Conservation (phyloP, 37 sponge, comb jelly and placozoan species). For the Oopsacas minuta region DNA sequence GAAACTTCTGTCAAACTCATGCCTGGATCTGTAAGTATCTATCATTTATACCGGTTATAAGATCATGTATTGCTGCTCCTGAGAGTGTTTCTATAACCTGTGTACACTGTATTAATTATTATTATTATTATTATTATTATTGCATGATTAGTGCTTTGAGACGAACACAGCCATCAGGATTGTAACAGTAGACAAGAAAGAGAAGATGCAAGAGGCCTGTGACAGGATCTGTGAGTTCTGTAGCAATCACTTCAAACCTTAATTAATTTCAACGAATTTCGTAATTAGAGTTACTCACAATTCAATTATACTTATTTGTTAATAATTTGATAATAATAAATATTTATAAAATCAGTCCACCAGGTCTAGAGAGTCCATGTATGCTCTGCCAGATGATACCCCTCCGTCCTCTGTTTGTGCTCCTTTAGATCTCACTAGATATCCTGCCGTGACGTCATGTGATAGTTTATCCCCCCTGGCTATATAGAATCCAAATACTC, state of each 20-base stretch:
- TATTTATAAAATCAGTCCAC: background rate
- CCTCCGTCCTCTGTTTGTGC: background rate
- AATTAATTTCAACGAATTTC: background rate
- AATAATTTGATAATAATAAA: background rate
- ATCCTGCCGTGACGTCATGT: conserved; percentile 2
- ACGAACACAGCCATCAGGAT: background rate
- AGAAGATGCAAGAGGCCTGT: conserved; percentile 14
- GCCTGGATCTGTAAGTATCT: background rate
- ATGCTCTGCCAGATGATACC: background rate
- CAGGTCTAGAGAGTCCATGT: background rate
- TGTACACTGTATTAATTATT: background rate
- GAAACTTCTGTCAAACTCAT: background rate
- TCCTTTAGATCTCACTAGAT: background rate
- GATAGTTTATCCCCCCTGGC: background rate
- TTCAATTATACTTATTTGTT: background rate
- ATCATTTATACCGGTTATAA: too few relatives aligned
- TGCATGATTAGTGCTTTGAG: background rate
- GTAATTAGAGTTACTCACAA: background rate
- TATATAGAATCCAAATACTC: background rate
- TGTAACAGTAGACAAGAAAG: background rate
- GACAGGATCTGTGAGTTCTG: background rate
- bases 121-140: background rate
- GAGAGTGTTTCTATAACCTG: background rate
- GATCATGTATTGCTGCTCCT: background rate
- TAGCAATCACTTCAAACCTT: background rate